phyloP scores from a whole-genome alignment of 2,113 vertebrate species.

The Dicrurus megarhynchus region DNA sequence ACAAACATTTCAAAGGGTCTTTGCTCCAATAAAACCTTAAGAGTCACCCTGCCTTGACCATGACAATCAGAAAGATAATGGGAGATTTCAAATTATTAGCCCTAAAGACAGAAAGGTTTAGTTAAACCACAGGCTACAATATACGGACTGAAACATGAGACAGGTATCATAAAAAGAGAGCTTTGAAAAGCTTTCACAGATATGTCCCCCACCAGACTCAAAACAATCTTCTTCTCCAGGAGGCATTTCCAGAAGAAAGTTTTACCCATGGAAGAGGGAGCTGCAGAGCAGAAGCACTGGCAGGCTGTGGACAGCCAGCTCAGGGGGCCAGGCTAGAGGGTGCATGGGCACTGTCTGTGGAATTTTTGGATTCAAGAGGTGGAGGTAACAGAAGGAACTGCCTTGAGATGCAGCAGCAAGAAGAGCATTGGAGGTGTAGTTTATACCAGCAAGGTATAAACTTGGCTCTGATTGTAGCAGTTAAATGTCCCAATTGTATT shows the following conservation, averaged over 20 bases:
- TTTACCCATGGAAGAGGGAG: background rate
- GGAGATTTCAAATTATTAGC: background rate
- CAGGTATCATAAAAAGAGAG: background rate
- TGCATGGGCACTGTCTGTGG: accelerated
- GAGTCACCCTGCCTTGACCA: background rate
- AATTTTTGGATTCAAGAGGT: background rate
- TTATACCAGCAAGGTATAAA: no score
- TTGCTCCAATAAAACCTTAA: background rate
- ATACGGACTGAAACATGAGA: background rate
- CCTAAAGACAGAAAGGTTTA: background rate
- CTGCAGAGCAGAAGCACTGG: background rate
- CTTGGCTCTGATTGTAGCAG: background rate
- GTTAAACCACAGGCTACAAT: background rate
- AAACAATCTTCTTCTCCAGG: background rate
- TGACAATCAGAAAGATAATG: background rate
- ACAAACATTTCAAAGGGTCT: background rate
- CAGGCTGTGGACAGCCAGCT: background rate
- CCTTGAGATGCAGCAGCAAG: background rate
- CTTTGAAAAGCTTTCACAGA: background rate
- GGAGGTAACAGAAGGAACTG: background rate
- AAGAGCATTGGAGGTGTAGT: background rate
- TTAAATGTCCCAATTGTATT: background rate
- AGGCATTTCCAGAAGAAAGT: background rate
- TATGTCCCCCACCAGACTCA: background rate
- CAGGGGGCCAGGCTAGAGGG: background rate